A percentile compares a stretch with the other conserved stretches of the same genome.
Evolutionary conservation across 2,113 vertebrate genomes (phyloP).

Genomic region (Dasyurus viverrinus): DNA sequence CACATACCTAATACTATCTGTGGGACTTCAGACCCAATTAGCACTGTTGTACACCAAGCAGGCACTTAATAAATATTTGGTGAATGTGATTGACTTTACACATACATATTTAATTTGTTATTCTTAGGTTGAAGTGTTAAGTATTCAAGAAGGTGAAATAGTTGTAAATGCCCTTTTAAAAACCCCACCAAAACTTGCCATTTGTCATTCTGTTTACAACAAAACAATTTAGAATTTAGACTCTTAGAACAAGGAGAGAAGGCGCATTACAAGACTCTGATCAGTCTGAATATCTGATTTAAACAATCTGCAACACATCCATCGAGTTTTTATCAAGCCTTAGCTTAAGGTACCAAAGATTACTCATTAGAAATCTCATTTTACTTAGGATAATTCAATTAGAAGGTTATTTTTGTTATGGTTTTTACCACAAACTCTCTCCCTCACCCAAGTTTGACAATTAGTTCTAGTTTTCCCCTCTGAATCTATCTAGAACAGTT

Average conservation of each 20-base stretch:
- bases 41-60: not conserved
- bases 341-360: not conserved
- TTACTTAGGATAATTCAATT: not conserved
- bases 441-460: not conserved
- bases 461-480: not conserved
- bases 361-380: not conserved
- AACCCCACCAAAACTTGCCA: slow-evolving; percentile 27
- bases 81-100: slow-evolving; percentile 37
- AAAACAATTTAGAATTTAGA: slow-evolving; percentile 14
- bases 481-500: not conserved
- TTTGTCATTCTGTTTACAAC: slow-evolving; percentile 24
- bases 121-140: slow-evolving; percentile 29
- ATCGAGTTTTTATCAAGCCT: not conserved
- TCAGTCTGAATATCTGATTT: not conserved
- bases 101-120: slow-evolving; percentile 24
- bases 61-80: slow-evolving; percentile 22
- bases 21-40: not conserved
- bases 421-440: not conserved
- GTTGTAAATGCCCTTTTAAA: slow-evolving; percentile 26
- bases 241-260: not conserved
- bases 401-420: not conserved
- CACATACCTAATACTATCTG: not conserved
- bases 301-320: not conserved
- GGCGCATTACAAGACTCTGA: not conserved
- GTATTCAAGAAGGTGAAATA: slow-evolving; percentile 7